phyloP scores from a whole-genome alignment of 2,888 invertebrate genomes.

The Crocallis elinguaria region DNA sequence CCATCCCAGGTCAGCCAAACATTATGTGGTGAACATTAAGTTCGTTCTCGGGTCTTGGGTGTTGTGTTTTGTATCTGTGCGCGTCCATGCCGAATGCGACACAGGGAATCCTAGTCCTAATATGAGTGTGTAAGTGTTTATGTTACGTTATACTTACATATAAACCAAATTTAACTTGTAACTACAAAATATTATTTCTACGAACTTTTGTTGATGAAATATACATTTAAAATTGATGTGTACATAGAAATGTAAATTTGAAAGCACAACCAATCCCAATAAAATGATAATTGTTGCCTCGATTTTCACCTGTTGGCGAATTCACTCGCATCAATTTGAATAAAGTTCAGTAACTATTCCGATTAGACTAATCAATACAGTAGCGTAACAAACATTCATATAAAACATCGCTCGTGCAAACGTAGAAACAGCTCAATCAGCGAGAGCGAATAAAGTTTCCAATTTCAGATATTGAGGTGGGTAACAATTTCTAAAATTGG shows the following conservation, averaged over 20 bases:
- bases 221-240: too few species aligned
- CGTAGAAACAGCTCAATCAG: conserved; percentile 31
- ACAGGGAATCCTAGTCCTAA: too few species aligned
- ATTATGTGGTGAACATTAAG: too few species aligned
- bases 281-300: not conserved
- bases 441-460: conserved; percentile 34
- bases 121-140: too few species aligned
- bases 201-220: too few species aligned
- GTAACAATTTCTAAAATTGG: conserved; percentile 39
- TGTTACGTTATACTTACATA: too few species aligned
- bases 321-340: not conserved
- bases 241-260: conserved; percentile 9
- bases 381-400: conserved; percentile 14
- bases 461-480: conserved; percentile 37
- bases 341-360: conserved; percentile 15
- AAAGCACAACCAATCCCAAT: not conserved
- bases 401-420: conserved; percentile 20
- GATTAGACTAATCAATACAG: conserved; percentile 14
- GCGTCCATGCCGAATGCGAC: too few species aligned
- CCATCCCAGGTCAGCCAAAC: too few species aligned
- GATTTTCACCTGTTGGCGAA: not conserved
- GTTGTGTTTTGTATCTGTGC: too few species aligned
- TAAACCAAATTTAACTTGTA: too few species aligned
- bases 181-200: too few species aligned
- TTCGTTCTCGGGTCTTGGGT: too few species aligned